These are phyloP conservation scores for Eilema sororculum DNA, from an alignment of 2,888 invertebrate genomes.

Conservation along the genomic window DNA sequence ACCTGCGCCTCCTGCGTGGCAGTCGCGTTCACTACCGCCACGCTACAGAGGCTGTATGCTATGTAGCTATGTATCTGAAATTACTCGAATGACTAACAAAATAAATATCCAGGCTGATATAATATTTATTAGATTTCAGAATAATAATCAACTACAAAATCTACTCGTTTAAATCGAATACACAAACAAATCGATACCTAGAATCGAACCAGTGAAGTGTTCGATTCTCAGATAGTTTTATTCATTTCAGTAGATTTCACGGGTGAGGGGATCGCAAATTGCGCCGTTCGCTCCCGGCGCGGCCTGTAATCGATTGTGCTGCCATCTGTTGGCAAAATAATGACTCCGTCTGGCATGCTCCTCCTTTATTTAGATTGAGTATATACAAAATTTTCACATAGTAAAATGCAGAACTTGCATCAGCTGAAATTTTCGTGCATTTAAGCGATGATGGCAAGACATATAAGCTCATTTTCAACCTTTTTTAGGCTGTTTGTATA, in stretches of 20 bases:
- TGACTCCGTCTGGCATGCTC: slow-evolving; percentile 82
- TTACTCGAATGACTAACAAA: no score
- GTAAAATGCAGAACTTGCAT: background rate
- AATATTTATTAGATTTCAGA: no score
- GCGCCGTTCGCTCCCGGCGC: slow-evolving; percentile 75
- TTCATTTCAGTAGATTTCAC: slow-evolving; percentile 85
- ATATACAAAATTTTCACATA: slow-evolving; percentile 52
- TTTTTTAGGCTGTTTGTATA: no score
- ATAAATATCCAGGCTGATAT: no score
- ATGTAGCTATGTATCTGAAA: no score
- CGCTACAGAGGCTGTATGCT: no score
- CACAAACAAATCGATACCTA: slow-evolving; percentile 52
- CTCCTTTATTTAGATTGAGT: slow-evolving; percentile 67
- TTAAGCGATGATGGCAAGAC: no score
- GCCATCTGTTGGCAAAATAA: slow-evolving; percentile 86
- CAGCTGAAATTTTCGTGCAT: background rate
- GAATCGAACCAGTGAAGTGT: slow-evolving; percentile 69
- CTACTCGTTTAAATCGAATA: slow-evolving; percentile 34
- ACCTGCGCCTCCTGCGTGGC: no score
- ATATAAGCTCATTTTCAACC: no score
- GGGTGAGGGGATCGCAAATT: slow-evolving; percentile 81
- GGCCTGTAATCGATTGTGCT: slow-evolving; percentile 82
- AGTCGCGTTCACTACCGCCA: no score
- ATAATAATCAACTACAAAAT: no score
- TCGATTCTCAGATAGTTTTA: slow-evolving; percentile 81